A percentile compares a stretch with the other conserved stretches of the same genome.
Conservation (phyloP, 2,888 invertebrate species). For the Hydropsyche betteni region DNA sequence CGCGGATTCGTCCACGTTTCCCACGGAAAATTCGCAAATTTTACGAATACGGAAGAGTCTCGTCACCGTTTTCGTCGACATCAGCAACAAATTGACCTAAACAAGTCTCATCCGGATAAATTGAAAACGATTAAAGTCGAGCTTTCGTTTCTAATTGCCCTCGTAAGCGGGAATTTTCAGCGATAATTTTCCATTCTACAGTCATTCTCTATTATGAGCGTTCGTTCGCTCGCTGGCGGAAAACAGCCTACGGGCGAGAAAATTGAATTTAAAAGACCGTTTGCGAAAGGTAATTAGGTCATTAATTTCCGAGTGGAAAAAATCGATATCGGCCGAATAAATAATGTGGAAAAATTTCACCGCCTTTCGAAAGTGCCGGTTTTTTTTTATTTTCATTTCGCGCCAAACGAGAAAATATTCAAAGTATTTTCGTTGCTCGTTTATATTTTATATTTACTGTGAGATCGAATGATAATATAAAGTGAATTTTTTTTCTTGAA, state of each 20-base stretch:
- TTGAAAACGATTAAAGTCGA: conserved; percentile 29
- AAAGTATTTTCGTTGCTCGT: no score
- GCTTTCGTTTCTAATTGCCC: conserved; percentile 33
- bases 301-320: conserved; percentile 25
- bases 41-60: background rate
- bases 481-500: no score
- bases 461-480: no score
- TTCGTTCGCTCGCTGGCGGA: background rate
- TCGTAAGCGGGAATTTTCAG: conserved; percentile 27
- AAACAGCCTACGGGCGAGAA: background rate
- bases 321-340: background rate
- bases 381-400: no score
- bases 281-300: conserved; percentile 22
- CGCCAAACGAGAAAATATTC: no score
- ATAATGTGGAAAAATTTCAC: no score
- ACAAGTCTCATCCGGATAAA: conserved; percentile 29
- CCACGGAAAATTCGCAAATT: no score
- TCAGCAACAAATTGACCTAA: conserved; percentile 33
- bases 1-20: no score
- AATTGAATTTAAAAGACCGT: conserved; percentile 19
- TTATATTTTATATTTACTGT: no score
- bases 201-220: conserved; percentile 17
- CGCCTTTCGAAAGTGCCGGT: no score
- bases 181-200: conserved; percentile 27
- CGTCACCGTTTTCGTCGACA: conserved; percentile 15